Conservation (phyloP, 1,140 invertebrate species). For the Drosophila carrolli region DNA sequence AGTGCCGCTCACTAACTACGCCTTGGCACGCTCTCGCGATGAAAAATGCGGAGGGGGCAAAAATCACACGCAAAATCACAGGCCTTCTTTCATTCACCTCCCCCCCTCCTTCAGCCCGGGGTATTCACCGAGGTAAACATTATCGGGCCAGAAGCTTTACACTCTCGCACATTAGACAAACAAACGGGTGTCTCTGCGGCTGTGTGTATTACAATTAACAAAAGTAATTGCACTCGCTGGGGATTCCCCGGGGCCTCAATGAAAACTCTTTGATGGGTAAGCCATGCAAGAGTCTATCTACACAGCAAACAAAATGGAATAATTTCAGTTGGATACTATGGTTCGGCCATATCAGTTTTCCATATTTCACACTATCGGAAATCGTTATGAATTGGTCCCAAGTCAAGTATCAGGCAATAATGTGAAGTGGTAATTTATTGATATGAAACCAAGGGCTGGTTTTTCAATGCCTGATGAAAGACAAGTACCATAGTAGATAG, state of each 20-base stretch:
- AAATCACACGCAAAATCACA: conserved; percentile 59
- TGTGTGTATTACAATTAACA: conserved; percentile 73
- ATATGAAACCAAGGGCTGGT: conserved; percentile 15
- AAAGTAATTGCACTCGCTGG: conserved; percentile 68
- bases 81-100: conserved; percentile 44
- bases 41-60: conserved; percentile 36
- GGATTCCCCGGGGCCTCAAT: conserved; percentile 42
- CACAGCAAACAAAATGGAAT: conserved; percentile 6
- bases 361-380: conserved; percentile 19
- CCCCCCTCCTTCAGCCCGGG: conserved; percentile 7
- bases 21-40: conserved; percentile 63
- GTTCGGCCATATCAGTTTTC: conserved; percentile 6
- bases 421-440: conserved; percentile 27
- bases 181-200: conserved; percentile 34
- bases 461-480: conserved; percentile 3
- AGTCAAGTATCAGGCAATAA: conserved; percentile 24
- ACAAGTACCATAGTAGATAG: conserved; percentile 2
- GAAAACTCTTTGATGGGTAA: conserved; percentile 45
- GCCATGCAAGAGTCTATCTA: conserved; percentile 37
- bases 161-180: conserved; percentile 61
- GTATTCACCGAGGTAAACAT: conserved; percentile 75
- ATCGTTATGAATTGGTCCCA: conserved; percentile 26
- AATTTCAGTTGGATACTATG: not conserved
- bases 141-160: conserved; percentile 47
- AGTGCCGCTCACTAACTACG: conserved; percentile 66